Base-by-base conservation (phyloP, 2,888 invertebrate genomes). In the Blomia tropicalis region DNA sequence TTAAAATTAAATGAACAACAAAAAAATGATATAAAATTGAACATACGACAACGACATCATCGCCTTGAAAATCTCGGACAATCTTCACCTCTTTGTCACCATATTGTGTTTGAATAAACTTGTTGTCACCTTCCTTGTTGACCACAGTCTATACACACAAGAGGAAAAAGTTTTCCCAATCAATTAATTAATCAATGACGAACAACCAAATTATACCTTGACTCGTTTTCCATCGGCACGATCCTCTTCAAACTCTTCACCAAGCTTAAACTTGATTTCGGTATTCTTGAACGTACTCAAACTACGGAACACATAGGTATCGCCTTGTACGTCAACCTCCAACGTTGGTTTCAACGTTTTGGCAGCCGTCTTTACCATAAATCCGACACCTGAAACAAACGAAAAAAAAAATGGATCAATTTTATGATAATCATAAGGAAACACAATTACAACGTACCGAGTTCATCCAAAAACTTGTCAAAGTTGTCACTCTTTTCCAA, bases 351-450 rank as follows among this genome's bases (percentile, higher is more conserved):
- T 59, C 36, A 59, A 27, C 11, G 36, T 43, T 22, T 59, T 59
- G 43, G 59, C 59, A 75, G 91, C 81, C 76, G 90, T 91, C 63
- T 92, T 82, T 70, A 84, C 84, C 71, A 91, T 81, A 71, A 90
- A 76, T 36, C 87, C 85, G 53, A 92, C 91, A 69, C 90, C 91
- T 90, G 75, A 1, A 11, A 32, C 4, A 32, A 30, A 32, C 14
- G n/a, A 36, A 36, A 7, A 36, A 36, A 36, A 36, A 17, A 7
- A n/a, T n/a, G n/a, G n/a, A n/a, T n/a, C n/a, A n/a, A n/a, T n/a
- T n/a, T n/a, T n/a, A n/a, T n/a, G n/a, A n/a, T n/a, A n/a, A n/a
- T n/a, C n/a, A n/a, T n/a, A n/a, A n/a, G n/a, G n/a, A n/a, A n/a
- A 17, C 7, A 7, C 36, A 36, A 36, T 11, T 36, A 17, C 7